Base-by-base conservation (phyloP, 2,797 vertebrate genomes). In the Sebastes cheni region DNA sequence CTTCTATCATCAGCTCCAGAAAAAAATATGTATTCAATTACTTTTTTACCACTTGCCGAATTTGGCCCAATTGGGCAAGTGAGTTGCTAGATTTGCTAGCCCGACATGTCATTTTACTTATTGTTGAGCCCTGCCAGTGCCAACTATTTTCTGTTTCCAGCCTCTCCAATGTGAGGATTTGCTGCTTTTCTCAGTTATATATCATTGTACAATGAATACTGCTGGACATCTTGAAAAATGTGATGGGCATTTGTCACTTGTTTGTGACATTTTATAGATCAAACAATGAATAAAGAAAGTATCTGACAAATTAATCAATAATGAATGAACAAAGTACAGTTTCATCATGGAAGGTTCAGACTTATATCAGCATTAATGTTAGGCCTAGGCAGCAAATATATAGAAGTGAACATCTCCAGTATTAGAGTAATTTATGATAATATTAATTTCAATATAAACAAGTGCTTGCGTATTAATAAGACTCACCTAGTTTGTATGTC, bases 401-500 rank as follows among this genome's bases (percentile, higher is more conserved):
- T 39, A 25, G 9, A 22, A 46, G 2, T 60, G 62, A 62, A 54
- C 14, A 42, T 42, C 12, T 55, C 4, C 18, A 55, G 16, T 8
- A 65, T 18, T 42, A 12, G 1, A 66, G 13, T 34, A 9, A 55
- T 68, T 12, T 13, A n/a, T 25, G 4, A 66, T 5, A 4, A 27
- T 30, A 3, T 64, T 67, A 2, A 60, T 56, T n/a, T 58, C 13
- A 55, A 54, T 46, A 16, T 56, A 11, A 58, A 36, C 8, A 32
- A n/a, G 25, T 27, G n/a, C 14, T 36, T 30, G n/a, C 12, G 18
- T 59, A 6, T 72, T 30, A 22, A 12, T 82, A 3, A 56, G 12
- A 95, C 97, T 97, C 91, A 98, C 97, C 97, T 54, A 98, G 86
- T 90, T 98, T 98, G 90, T 98, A 98, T 59, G 95, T 96, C 50